Base-by-base conservation (phyloP, 2,113 vertebrate genomes). In the Oxyura jamaicensis region DNA sequence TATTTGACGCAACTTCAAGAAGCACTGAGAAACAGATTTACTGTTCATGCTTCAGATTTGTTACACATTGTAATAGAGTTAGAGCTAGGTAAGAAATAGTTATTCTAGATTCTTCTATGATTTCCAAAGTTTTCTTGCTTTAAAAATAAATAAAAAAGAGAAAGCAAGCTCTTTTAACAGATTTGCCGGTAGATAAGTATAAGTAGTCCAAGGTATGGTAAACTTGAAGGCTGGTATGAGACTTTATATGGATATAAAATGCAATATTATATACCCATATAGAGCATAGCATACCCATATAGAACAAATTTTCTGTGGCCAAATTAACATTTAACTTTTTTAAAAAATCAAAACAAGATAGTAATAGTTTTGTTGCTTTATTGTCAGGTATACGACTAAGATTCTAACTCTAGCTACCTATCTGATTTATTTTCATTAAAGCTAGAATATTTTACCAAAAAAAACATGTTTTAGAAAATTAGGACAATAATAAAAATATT, bases 1-100 rank as follows among this genome's bases (percentile, higher is more conserved):
- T 88, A 56, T 91, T 68, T 83, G 42, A 15, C 55, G 56, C 52
- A 91, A 56, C 21, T 76, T 86, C 92, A 84, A 91, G 73, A 56
- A 68, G 53, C 74, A 58, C 83, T 48, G 79, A 72, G 68, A 72
- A 88, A 75, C n/a, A 97, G 33, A 87, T 52, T 84, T 83, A 83
- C 62, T 80, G 86, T 88, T 80, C 85, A 62, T 52, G 58, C 69
- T 15, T 69, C 41, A 17, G 95, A 59, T 63, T 74, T 55, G 69
- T 85, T 89, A 90, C 36, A 15, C 50, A 33, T 36, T 63, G 26
- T 20, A 82, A 86, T 53, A 21, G 8, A 53, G 26, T 15, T 71
- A 28, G 19, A n/a, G 67, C 8, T 20, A 10, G 63, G 16, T 6
- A 59, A 83, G 42, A 42, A 80, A 53, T 8, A 21, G 3, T 33